Conservation (phyloP, 2,888 invertebrate genomes). For the Abrostola triplasia region DNA sequence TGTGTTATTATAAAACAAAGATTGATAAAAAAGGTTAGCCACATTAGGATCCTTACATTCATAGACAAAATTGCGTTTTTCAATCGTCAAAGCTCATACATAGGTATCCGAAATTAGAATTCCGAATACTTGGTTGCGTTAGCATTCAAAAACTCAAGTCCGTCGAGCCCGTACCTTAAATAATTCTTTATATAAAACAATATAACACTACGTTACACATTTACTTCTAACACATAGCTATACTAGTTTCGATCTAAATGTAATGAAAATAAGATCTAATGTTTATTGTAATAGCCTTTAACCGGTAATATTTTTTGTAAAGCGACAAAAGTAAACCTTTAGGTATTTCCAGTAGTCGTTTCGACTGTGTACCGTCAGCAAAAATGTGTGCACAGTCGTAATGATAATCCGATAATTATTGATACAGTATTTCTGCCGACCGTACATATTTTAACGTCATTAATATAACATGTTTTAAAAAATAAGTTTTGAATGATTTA, state of each 20-base stretch:
- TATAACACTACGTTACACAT: conserved; percentile 34
- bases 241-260: conserved; percentile 31
- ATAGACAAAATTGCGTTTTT: no score
- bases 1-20: no score
- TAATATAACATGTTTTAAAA: no score
- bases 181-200: conserved; percentile 11
- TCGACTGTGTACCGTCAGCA: background rate
- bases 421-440: no score
- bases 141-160: background rate
- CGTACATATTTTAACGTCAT: no score
- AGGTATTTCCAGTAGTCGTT: background rate
- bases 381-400: background rate
- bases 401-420: no score
- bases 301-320: conserved; percentile 33
- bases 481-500: no score
- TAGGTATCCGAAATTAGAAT: no score
- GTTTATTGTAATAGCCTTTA: conserved; percentile 27
- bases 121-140: no score
- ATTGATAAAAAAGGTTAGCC: no score
- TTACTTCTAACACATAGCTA: conserved; percentile 47
- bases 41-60: no score
- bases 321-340: conserved; percentile 18
- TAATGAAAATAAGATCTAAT: conserved; percentile 29
- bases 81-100: no score
- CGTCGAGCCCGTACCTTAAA: conserved; percentile 5